Evolutionary conservation across 2,888 invertebrate species (phyloP).

Genomic region (Cataglyphis rosenhaueri): DNA sequence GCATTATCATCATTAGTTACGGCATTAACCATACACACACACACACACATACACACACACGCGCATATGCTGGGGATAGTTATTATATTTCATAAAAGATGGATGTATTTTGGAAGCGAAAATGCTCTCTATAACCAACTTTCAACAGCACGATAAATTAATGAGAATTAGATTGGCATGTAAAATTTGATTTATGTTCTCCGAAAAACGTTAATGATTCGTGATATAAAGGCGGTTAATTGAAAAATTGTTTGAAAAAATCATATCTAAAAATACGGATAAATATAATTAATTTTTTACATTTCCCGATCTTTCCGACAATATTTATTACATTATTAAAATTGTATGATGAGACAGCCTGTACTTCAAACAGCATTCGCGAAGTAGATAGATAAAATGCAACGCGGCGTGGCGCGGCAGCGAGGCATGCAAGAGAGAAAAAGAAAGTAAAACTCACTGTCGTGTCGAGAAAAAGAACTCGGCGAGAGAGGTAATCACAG

Average conservation of each 20-base stretch:
- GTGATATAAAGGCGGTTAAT: slow-evolving; percentile 1
- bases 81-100: slow-evolving; percentile 37
- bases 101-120: neutral
- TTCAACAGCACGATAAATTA: slow-evolving; percentile 23
- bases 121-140: slow-evolving; percentile 7
- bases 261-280: neutral
- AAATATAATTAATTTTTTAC: neutral
- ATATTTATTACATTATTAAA: slow-evolving; percentile 24
- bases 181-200: slow-evolving; percentile 27
- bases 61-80: slow-evolving; percentile 8
- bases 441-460: slow-evolving; percentile 61
- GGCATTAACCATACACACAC: neutral
- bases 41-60: too few species aligned
- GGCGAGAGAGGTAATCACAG: slow-evolving; percentile 62
- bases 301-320: neutral
- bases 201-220: slow-evolving; percentile 9
- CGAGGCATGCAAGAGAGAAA: slow-evolving; percentile 6
- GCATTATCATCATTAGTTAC: slow-evolving; percentile 36
- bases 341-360: slow-evolving; percentile 11
- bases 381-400: slow-evolving; percentile 17
- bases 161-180: slow-evolving; percentile 1
- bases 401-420: neutral
- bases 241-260: neutral
- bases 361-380: slow-evolving; percentile 25
- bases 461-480: slow-evolving; percentile 51